Evolutionary conservation across 2,888 invertebrate species (phyloP).

Genomic region (Stictocephala bisonia): DNA sequence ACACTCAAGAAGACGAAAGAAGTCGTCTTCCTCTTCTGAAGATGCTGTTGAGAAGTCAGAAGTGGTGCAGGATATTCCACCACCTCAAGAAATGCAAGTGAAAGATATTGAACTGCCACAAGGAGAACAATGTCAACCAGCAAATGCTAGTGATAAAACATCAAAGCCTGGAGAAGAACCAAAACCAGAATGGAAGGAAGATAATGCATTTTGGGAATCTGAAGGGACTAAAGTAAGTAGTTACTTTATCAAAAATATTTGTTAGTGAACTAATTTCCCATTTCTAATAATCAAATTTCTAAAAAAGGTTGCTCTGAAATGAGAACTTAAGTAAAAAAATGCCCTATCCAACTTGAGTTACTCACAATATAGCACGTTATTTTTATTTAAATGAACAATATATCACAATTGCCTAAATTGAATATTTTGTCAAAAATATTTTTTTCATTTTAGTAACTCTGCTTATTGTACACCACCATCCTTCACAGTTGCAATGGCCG

Average conservation of each 20-base stretch:
- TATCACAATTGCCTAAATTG: too few species aligned
- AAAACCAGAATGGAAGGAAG: slow-evolving; percentile 53
- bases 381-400: too few species aligned
- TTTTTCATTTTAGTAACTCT: too few species aligned
- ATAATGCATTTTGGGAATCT: slow-evolving; percentile 52
- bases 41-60: slow-evolving; percentile 17
- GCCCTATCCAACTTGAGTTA: too few species aligned
- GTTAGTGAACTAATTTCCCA: background rate
- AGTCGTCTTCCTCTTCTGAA: slow-evolving; percentile 45
- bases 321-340: too few species aligned
- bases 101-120: slow-evolving; percentile 30
- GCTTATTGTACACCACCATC: too few species aligned
- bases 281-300: too few species aligned
- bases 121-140: background rate
- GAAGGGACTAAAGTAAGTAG: slow-evolving; percentile 32
- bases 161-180: slow-evolving; percentile 14
- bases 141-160: background rate
- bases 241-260: background rate
- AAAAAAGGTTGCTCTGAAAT: too few species aligned
- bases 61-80: background rate
- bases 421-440: too few species aligned
- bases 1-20: slow-evolving; percentile 46
- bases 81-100: slow-evolving; percentile 17
- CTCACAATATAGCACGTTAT: too few species aligned
- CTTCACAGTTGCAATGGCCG: too few species aligned